Evolutionary conservation across 2,113 vertebrate species (phyloP), one percentile per base, ranked within the genome.

Genomic region (Centropus bengalensis): DNA sequence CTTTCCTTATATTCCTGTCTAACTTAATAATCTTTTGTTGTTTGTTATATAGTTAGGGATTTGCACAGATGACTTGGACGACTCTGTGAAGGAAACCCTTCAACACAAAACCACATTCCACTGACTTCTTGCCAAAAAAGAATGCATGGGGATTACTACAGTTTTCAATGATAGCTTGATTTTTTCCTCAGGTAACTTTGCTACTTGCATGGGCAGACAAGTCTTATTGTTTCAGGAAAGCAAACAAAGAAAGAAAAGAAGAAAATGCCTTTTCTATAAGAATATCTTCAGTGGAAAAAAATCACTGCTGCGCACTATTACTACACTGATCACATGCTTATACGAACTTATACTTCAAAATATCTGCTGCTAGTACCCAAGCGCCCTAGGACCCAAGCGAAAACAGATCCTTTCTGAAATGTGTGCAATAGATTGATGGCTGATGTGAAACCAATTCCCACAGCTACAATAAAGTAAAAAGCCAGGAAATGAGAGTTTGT

Each of bases 371-470:
- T 55, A 80, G 36, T 63, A 84, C 38, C 44, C 68, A 60, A 68
- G 56, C 52, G 77, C 49, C 86, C 58, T 18, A 86, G 60, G 73
- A 88, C 44, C 75, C 94, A 91, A 87, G 93, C 88, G 94, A 96
- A 96, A 97, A 91, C 71, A 88, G 66, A 88, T 94, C 94, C 71
- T 95, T 96, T 89, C 40, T 95, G 92, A 92, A 96, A 94, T 54
- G 91, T 84, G 93, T 94, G 84, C 92, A 96, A 91, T 13, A 96
- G 95, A 93, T 93, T 86, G 95, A 93, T 89, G 96, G 86, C 81
- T 91, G 93, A 93, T 96, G 95, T 80, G 97, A 93, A 96, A 97
- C 95, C 96, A 97, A 97, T 95, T 96, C 96, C 96, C 96, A 97
- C 71, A 96, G 88, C 94, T 94, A 74, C 92, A 94, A 82, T 77